Evolutionary conservation across 2,888 invertebrate species (phyloP), one percentile per base, ranked within the genome.

Genomic region (Volucella bombylans): DNA sequence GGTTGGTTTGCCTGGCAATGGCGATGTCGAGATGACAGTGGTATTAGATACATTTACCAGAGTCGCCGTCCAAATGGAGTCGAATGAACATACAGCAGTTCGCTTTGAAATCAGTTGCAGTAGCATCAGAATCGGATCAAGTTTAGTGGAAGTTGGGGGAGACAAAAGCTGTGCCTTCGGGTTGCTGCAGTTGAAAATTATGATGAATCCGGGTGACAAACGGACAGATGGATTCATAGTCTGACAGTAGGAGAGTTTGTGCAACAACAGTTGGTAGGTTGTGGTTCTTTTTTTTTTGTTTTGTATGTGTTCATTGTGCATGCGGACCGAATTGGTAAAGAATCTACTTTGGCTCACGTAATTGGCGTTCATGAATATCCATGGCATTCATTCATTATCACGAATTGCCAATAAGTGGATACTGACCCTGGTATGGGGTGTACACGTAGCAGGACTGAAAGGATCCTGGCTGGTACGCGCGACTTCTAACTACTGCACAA

Each of bases 391-490:
- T 88, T 88, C 87, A 88, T 88, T 86, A 88, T 87, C 88, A 88
- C 88, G 88, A 88, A 88, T 88, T 87, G 86, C 86, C 87, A 87
- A 87, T 87, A 87, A 87, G 87, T 87, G 86, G 78, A 87, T 81
- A 86, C 86, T 77, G 81, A 80, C 68, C 76, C 45, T 18, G 61
- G 81, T 76, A 61, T 68, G 76, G 55, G 76, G 62, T 76, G 81
- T 31, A 72, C 81, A 85, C 81, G 50, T 41, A n/a, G 43, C 50
- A 41, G 11, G 61, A 43, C 12, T 31, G 31, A 31, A 23, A 50
- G 45, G 57, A 39, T 55, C 15, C 67, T 59, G 31, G 10, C 15
- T 80, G 31, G 71, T 61, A 64, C 68, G 76, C 81, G 72, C 76
- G 52, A 72, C 71, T 74, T 49, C 65, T 59, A 73, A 82, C 73